Evolutionary conservation across 1,140 invertebrate species (phyloP).

Genomic region (Drusus annulatus): DNA sequence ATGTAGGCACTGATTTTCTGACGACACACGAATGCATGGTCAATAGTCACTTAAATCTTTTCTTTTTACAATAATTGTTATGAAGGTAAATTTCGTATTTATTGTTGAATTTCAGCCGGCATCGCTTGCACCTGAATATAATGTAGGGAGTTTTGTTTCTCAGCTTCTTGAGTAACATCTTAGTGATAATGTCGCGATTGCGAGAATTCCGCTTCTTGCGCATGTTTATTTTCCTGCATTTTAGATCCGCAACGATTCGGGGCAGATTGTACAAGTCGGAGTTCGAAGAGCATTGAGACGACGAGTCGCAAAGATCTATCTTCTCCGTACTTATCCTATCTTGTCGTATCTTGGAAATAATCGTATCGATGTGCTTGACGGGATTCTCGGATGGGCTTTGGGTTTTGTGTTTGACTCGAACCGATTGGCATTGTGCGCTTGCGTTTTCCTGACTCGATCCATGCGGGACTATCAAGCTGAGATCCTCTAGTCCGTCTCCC

Average conservation of each 20-base stretch:
- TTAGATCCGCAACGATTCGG: neutral
- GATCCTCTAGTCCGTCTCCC: slow-evolving; percentile 49
- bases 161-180: slow-evolving; percentile 46
- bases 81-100: slow-evolving; percentile 55
- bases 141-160: slow-evolving; percentile 40
- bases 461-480: slow-evolving; percentile 54
- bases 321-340: neutral
- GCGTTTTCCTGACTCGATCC: neutral
- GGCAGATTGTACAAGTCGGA: neutral
- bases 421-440: neutral
- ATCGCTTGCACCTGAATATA: slow-evolving; percentile 55
- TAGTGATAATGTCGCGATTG: neutral
- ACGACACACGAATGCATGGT: slow-evolving; percentile 46
- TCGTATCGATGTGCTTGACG: slow-evolving; percentile 45
- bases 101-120: slow-evolving; percentile 53
- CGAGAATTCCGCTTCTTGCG: neutral
- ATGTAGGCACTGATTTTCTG: slow-evolving; percentile 58
- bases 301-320: neutral
- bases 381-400: neutral
- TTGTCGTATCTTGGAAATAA: slow-evolving; percentile 46
- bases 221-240: neutral
- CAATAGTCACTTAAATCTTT: slow-evolving; percentile 40
- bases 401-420: slow-evolving; percentile 8
- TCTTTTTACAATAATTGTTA: slow-evolving; percentile 52
- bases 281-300: neutral